Evolutionary conservation across 2,113 vertebrate species (phyloP).

Genomic region (Zosterops japonicus): DNA sequence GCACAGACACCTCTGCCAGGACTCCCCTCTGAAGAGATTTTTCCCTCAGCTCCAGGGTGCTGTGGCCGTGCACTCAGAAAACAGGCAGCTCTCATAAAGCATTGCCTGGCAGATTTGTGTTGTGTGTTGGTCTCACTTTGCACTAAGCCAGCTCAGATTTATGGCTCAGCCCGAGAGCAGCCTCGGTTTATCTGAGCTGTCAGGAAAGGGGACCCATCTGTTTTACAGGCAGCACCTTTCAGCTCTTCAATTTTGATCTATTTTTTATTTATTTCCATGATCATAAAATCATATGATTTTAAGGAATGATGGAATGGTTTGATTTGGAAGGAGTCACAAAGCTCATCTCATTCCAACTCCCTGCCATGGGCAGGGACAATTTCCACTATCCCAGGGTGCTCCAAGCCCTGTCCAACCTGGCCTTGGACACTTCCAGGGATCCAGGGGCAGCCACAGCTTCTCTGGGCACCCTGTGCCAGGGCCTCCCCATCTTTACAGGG

Average conservation of each 20-base stretch:
- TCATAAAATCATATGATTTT: neutral
- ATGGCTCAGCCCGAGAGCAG: neutral
- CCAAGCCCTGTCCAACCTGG: rapidly evolving
- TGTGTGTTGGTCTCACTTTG: neutral
- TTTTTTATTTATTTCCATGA: neutral
- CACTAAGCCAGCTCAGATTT: neutral
- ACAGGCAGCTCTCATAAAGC: neutral
- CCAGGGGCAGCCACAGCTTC: neutral
- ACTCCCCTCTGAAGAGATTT: neutral
- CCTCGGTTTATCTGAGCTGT: neutral
- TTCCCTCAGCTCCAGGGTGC: neutral
- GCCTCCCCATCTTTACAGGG: rapidly evolving
- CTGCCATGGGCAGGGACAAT: neutral
- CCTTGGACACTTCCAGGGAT: neutral
- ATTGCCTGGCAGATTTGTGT: neutral
- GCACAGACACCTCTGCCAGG: neutral
- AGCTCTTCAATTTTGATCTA: neutral
- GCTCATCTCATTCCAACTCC: rapidly evolving
- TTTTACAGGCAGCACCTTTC: neutral
- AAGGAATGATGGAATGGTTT: neutral
- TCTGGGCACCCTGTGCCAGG: neutral
- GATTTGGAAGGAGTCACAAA: neutral
- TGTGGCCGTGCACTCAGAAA: neutral
- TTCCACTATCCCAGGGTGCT: rapidly evolving
- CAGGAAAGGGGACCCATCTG: neutral